Conservation (phyloP, 2,888 invertebrate species). For the Lepidocyrtinus sp. region DNA sequence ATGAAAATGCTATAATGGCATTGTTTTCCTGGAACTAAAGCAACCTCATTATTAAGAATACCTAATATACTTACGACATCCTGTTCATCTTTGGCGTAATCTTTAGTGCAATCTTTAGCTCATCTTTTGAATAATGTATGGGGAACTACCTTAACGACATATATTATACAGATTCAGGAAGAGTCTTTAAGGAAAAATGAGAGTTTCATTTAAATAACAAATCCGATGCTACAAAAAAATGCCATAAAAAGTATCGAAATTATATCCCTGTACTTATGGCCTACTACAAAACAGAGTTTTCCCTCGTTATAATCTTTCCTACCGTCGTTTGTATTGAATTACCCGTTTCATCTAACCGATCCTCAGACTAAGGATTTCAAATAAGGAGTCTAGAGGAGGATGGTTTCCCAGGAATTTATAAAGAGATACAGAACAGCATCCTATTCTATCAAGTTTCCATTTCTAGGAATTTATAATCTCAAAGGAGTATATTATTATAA, state of each 20-base stretch:
- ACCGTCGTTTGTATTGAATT: conserved; percentile 11
- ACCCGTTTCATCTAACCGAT: background rate
- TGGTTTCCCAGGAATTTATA: too few species aligned
- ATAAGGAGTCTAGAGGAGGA: too few species aligned
- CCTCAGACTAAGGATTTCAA: too few species aligned
- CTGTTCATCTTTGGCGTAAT: too few species aligned
- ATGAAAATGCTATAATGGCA: conserved; percentile 3
- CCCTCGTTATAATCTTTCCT: background rate
- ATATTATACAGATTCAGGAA: conserved; percentile 2
- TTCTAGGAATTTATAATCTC: too few species aligned
- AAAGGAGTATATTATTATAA: too few species aligned
- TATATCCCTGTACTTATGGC: too few species aligned
- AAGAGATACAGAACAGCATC: too few species aligned
- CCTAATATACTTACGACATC: background rate
- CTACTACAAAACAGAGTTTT: too few species aligned
- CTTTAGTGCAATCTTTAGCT: background rate
- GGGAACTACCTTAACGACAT: background rate
- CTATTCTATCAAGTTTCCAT: too few species aligned
- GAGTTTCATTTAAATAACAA: conserved; percentile 8
- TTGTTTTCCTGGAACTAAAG: background rate
- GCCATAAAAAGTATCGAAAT: too few species aligned
- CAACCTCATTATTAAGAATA: too few species aligned
- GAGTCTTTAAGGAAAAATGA: conserved; percentile 18
- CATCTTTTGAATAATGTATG: conserved; percentile 15
- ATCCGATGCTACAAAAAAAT: background rate